Base-by-base conservation (phyloP, 2,888 invertebrate species). In the Gastracanthus pulcherrimus region DNA sequence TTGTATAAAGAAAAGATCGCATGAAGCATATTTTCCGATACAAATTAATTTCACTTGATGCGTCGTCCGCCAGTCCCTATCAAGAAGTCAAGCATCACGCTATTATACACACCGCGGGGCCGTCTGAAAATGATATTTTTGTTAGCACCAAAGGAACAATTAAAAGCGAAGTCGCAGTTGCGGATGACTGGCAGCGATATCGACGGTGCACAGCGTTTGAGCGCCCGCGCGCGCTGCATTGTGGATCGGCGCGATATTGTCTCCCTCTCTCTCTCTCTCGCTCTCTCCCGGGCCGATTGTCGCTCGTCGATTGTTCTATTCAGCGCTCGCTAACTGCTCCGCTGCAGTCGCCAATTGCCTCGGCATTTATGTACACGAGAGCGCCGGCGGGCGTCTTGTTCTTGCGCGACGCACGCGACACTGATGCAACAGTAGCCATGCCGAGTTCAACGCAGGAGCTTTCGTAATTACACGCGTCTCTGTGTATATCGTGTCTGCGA, bases 221-320 rank as follows among this genome's bases (percentile, higher is more conserved):
- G n/a, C n/a, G n/a, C n/a, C n/a, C n/a, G 38, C 45, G 70, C 34
- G 11, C 31, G 19, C 1, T 36, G 60, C 74, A 76, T 81, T 76
- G 81, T 81, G 76, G 71, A 81, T 81, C 72, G 66, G 64, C 19
- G 29, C 38, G 76, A 81, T 78, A 82, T 82, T 70, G 82, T 82
- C 69, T 75, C 62, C 31, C n/a, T 11, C 74, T 5, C 29, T n/a
- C n/a, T n/a, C n/a, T n/a, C n/a, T n/a, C n/a, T n/a, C n/a, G n/a
- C n/a, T n/a, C 45, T 19, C 29, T n/a, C 36, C n/a, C 66, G 60
- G n/a, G 41, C 55, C 74, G 76, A 80, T 83, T 82, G 82, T 74
- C 76, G 80, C 74, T 41, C 66, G 72, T 70, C 80, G 82, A 82
- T 83, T 82, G 80, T 83, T 80, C 82, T 45, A 80, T 80, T 83